phyloP scores from a whole-genome alignment of 2,797 vertebrate species.

The Pipistrellus pygmaeus region DNA sequence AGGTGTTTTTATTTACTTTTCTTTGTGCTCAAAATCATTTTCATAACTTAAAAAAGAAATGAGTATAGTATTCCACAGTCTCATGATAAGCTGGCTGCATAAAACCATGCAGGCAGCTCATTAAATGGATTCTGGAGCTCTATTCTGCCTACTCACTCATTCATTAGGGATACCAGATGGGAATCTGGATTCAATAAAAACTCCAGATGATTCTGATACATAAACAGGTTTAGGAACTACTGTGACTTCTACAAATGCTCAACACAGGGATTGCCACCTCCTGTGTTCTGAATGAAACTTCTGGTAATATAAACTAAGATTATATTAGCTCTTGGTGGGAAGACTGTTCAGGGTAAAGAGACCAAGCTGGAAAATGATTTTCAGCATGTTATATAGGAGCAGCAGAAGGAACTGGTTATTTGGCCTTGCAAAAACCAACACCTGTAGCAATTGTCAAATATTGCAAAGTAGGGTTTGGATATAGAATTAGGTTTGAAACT shows the following conservation, averaged over 20 bases:
- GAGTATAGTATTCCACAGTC: background rate
- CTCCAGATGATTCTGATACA: background rate
- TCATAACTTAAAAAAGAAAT: constrained; percentile 30
- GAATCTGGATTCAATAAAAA: background rate
- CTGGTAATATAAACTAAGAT: background rate
- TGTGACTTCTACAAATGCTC: background rate
- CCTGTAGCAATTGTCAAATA: constrained; percentile 1
- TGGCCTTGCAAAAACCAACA: background rate
- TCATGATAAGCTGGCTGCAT: background rate
- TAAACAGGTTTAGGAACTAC: constrained; percentile 1
- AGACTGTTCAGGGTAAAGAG: background rate
- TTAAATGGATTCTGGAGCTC: background rate
- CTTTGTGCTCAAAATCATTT: constrained; percentile 25
- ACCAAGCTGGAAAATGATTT: background rate
- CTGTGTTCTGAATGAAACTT: background rate
- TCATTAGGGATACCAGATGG: background rate
- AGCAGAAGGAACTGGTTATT: background rate
- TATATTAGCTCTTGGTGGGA: background rate
- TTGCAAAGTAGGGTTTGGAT: background rate
- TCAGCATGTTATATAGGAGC: background rate
- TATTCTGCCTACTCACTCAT: background rate
- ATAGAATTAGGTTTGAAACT: background rate
- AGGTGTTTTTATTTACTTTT: background rate
- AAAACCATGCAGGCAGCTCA: background rate
- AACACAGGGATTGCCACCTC: background rate